Base-by-base conservation (phyloP, 2,888 invertebrate genomes). In the Hyposoter didymator region DNA sequence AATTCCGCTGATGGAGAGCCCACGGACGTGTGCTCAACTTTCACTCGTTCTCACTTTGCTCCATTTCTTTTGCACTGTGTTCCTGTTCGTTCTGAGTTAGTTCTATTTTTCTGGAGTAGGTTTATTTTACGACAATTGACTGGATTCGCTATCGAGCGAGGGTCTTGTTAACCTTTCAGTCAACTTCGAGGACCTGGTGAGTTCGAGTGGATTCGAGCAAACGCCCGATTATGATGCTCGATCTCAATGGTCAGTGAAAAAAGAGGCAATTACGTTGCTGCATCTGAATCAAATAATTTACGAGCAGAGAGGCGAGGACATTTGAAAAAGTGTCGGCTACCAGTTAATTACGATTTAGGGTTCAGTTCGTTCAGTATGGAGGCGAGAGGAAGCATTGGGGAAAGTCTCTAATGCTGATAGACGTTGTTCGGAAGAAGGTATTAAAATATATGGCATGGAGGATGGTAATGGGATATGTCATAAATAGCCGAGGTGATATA, bases 391-490 rank as follows among this genome's bases (percentile, higher is more conserved):
- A 47, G 75, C 47, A 39, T 39, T 64, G 49, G 43, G 59, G 32
- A 72, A 72, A 39, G 66, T 43, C 55, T 45, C 66, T 59, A 59
- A 59, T 59, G n/a, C 32, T 55, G 82, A 52, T 59, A 55, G 79
- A 82, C 66, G 49, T 78, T 17, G 22, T 59, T 17, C 64, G 62
- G 19, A 52, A 73, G 47, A 66, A 14, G 66, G 64, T 82, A 83
- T 85, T 80, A 73, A 82, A 85, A 82, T 85, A 80, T 76, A 82
- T 85, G 67, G 47, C 78, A 47, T 59, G 6, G 39, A 75, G 76
- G 66, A 76, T 83, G 82, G 59, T 83, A 80, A 82, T 76, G 35
- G 49, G 35, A 72, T 73, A 73, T 35, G 43, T 43, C 75, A 17
- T 39, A 35, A 28, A n/a, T 32, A 39, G 14, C n/a, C 45, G 35